These are phyloP conservation scores for Hirtodrosophila histrioides DNA, from an alignment of 2,888 invertebrate species.

Conservation along the genomic window DNA sequence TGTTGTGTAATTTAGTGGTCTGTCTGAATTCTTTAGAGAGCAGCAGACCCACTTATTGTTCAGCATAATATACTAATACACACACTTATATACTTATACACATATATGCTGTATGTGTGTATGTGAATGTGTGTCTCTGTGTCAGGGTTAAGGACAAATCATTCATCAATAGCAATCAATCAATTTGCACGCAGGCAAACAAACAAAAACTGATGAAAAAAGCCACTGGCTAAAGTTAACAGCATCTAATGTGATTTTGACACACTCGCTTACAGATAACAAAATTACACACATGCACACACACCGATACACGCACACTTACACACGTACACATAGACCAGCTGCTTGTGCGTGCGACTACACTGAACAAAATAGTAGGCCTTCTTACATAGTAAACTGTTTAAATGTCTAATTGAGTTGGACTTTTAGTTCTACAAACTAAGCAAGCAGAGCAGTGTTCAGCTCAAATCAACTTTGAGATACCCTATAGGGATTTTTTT, in stretches of 20 bases:
- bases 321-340: background rate
- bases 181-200: conserved; percentile 69
- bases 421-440: too few relatives aligned
- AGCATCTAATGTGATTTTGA: conserved; percentile 78
- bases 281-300: conserved; percentile 11
- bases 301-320: conserved; percentile 4
- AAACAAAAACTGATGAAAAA: conserved; percentile 25
- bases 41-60: conserved; percentile 6
- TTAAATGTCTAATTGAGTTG: too few relatives aligned
- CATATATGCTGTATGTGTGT: conserved; percentile 12
- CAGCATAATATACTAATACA: conserved; percentile 11
- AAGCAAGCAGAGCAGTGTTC: too few relatives aligned
- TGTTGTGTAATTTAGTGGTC: conserved; percentile 23
- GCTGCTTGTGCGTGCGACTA: background rate
- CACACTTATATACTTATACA: too few relatives aligned
- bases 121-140: conserved; percentile 16
- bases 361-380: conserved; percentile 20
- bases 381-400: too few relatives aligned
- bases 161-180: conserved; percentile 77
- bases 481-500: too few relatives aligned
- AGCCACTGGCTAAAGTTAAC: conserved; percentile 66
- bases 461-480: too few relatives aligned
- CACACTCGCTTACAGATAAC: conserved; percentile 56
- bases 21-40: conserved; percentile 22
- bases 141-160: conserved; percentile 75